A percentile compares a stretch with the other conserved stretches of the same genome.
Conservation (phyloP, 2,888 invertebrate genomes). For the Anagyrus pseudococci region DNA sequence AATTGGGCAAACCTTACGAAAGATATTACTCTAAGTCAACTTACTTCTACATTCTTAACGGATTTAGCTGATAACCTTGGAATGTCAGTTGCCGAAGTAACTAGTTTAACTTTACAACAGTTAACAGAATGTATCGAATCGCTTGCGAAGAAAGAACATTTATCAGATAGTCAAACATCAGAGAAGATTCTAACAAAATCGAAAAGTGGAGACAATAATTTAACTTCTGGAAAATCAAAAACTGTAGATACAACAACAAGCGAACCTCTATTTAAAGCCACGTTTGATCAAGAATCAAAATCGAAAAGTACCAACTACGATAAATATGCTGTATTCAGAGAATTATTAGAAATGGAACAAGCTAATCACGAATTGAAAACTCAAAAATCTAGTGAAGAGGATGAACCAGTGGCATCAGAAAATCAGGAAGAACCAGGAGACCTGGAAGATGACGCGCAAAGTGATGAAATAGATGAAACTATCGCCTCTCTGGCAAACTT, state of each 20-base stretch:
- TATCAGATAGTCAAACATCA: slow-evolving; percentile 42
- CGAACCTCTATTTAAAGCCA: slow-evolving; percentile 70
- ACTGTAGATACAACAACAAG: slow-evolving; percentile 44
- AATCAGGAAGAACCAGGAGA: slow-evolving; percentile 46
- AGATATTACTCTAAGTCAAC: slow-evolving; percentile 82
- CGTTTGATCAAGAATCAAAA: slow-evolving; percentile 67
- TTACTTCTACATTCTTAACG: slow-evolving; percentile 81
- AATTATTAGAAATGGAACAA: slow-evolving; percentile 76
- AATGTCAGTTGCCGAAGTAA: slow-evolving; percentile 79
- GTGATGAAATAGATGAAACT: slow-evolving; percentile 50
- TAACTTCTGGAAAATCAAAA: slow-evolving; percentile 32
- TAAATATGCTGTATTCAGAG: slow-evolving; percentile 87
- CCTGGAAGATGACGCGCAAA: slow-evolving; percentile 41
- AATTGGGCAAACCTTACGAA: slow-evolving; percentile 47
- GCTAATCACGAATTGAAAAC: slow-evolving; percentile 52
- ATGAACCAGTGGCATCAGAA: slow-evolving; percentile 34
- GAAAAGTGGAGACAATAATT: slow-evolving; percentile 41
- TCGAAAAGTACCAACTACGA: slow-evolving; percentile 71
- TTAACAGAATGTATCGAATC: slow-evolving; percentile 79
- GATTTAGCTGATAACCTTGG: slow-evolving; percentile 78
- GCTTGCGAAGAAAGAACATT: slow-evolving; percentile 54
- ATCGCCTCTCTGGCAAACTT: slow-evolving; percentile 48
- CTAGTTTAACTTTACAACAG: slow-evolving; percentile 87
- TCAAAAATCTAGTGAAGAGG: slow-evolving; percentile 33
- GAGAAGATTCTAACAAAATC: slow-evolving; percentile 7